Percentiles rank a stretch among this genome's conserved stretches.
phyloP scores from a whole-genome alignment of 2,797 vertebrate genomes.

The Enteromius unitaeniatus region DNA sequence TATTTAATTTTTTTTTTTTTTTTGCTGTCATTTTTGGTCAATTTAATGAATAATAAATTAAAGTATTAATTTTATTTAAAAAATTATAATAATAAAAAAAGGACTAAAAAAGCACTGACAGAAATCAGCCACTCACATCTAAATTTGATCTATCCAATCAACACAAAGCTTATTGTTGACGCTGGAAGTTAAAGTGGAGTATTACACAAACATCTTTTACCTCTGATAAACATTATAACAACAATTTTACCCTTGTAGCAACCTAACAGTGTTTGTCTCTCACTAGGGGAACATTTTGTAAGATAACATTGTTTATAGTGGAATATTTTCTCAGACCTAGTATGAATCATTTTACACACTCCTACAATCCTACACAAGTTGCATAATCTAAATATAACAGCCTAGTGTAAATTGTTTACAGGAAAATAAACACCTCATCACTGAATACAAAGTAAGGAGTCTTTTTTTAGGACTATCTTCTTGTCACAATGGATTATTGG shows the following conservation, averaged over 20 bases:
- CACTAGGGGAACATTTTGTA: neutral
- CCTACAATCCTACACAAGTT: constrained; percentile 15
- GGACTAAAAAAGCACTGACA: too few species aligned
- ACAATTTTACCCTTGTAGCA: neutral
- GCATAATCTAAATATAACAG: constrained; percentile 20
- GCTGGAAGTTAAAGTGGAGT: neutral
- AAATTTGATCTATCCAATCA: too few species aligned
- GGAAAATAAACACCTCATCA: neutral
- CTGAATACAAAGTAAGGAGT: neutral
- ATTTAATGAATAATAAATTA: too few species aligned
- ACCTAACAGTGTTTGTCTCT: neutral
- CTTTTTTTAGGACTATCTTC: neutral
- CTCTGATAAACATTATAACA: neutral
- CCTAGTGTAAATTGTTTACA: neutral
- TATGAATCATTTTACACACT: constrained; percentile 29
- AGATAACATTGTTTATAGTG: constrained; percentile 23
- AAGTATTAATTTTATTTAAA: too few species aligned
- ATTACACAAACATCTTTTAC: neutral
- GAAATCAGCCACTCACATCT: too few species aligned
- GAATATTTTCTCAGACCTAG: neutral
- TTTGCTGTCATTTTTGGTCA: too few species aligned
- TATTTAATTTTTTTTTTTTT: too few species aligned
- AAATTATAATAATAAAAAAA: too few species aligned
- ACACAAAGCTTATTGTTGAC: neutral
- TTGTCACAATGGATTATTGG: neutral